Evolutionary conservation across 2,797 vertebrate genomes (phyloP).

Genomic region (Rhabdophis nuchalis): DNA sequence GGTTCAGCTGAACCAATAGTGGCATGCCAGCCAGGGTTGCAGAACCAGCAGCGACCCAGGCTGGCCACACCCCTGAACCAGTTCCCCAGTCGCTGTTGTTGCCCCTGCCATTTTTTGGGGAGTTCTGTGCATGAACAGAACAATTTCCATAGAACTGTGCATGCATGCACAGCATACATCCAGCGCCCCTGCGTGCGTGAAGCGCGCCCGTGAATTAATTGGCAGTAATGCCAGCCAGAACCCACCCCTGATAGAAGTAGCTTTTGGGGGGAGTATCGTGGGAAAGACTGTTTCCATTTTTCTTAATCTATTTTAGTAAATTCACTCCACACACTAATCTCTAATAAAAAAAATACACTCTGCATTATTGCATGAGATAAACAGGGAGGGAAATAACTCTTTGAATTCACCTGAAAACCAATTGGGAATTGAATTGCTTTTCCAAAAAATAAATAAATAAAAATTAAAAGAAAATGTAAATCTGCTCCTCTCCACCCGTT

Average conservation of each 20-base stretch:
- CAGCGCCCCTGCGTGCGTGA: too few species aligned
- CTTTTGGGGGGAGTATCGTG: not conserved
- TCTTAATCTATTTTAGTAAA: not conserved
- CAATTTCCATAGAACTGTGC: too few species aligned
- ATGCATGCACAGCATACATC: too few species aligned
- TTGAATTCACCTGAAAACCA: constrained; percentile 18
- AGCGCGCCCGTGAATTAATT: too few species aligned
- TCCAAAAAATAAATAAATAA: not conserved
- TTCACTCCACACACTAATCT: not conserved
- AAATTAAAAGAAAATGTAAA: not conserved
- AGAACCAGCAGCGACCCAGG: too few species aligned
- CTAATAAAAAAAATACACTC: not conserved
- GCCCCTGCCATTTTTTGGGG: too few species aligned
- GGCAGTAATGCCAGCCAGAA: too few species aligned
- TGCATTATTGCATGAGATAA: not conserved
- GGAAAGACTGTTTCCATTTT: not conserved
- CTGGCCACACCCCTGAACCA: too few species aligned
- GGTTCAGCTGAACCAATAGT: too few species aligned
- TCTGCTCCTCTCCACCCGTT: rapidly evolving
- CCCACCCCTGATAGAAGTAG: not conserved
- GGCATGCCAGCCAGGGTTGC: too few species aligned
- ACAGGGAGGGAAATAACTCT: not conserved
- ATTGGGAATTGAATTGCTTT: not conserved
- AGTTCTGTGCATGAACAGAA: too few species aligned
- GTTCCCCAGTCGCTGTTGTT: too few species aligned